A percentile compares a stretch with the other conserved stretches of the same genome.
Evolutionary conservation across 2,888 invertebrate genomes (phyloP).

Genomic region (Melanostoma mellinum): DNA sequence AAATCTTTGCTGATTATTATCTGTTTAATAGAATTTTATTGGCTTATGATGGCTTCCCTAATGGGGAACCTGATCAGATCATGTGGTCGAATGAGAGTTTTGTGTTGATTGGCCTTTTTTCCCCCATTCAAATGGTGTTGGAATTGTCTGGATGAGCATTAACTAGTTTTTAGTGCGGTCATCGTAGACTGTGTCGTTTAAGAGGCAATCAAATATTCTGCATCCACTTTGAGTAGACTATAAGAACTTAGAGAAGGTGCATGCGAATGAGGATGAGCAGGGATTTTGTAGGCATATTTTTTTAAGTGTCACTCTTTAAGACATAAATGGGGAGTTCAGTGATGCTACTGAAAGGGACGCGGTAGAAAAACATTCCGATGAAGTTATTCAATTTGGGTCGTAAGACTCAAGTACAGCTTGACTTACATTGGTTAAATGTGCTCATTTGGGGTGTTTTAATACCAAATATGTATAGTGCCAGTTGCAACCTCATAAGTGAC

Average conservation of each 20-base stretch:
- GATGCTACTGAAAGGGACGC: too few species aligned
- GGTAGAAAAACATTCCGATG: too few species aligned
- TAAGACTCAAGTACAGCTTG: too few species aligned
- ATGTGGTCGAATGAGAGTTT: neutral
- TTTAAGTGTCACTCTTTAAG: too few species aligned
- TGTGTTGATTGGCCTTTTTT: conserved; percentile 33
- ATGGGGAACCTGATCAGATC: conserved; percentile 21
- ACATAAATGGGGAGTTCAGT: too few species aligned
- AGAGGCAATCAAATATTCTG: conserved; percentile 32
- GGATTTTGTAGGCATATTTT: neutral
- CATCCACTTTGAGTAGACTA: conserved; percentile 20
- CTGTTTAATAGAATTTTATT: conserved; percentile 70
- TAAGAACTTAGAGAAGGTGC: conserved; percentile 30
- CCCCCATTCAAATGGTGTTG: conserved; percentile 28
- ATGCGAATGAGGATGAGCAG: neutral
- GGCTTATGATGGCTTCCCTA: conserved; percentile 47
- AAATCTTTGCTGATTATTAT: conserved; percentile 54
- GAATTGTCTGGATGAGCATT: conserved; percentile 56
- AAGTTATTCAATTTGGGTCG: too few species aligned
- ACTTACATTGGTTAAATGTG: too few species aligned
- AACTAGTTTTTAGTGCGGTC: conserved; percentile 27
- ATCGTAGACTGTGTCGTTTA: conserved; percentile 33
- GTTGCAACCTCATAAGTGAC: too few species aligned
- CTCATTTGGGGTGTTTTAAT: too few species aligned
- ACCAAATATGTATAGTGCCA: too few species aligned